Percentiles rank a stretch among this genome's conserved stretches.
phyloP scores from a whole-genome alignment of 2,888 invertebrate genomes.

The Polyommatus icarus region DNA sequence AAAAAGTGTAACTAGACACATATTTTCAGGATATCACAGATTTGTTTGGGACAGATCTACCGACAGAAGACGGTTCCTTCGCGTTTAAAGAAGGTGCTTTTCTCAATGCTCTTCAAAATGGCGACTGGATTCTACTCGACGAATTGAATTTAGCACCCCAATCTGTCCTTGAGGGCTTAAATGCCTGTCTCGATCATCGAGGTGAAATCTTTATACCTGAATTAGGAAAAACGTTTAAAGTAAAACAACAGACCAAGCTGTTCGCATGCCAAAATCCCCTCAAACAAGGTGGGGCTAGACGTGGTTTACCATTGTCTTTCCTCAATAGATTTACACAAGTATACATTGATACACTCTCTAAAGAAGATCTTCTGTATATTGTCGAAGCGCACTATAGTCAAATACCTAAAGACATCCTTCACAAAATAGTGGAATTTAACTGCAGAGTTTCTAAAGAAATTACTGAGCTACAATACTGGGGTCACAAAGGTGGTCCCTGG shows the following conservation, averaged over 20 bases:
- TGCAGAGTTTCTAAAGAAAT: constrained; percentile 83
- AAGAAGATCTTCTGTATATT: constrained; percentile 85
- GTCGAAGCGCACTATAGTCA: constrained; percentile 83
- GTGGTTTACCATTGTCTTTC: constrained; percentile 98
- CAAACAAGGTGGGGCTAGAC: constrained; percentile 96
- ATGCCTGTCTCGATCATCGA: constrained; percentile 98
- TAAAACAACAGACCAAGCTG: constrained; percentile 88
- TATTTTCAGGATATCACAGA: constrained; percentile 92
- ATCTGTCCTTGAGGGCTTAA: constrained; percentile 98
- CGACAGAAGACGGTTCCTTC: constrained; percentile 96
- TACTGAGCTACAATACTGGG: constrained; percentile 84
- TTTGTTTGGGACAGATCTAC: constrained; percentile 98
- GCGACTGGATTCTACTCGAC: constrained; percentile 98
- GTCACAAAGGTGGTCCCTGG: constrained; percentile 93
- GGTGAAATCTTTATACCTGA: constrained; percentile 98
- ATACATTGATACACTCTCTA: constrained; percentile 82
- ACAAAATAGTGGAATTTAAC: constrained; percentile 90
- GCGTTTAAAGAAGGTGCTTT: constrained; percentile 98
- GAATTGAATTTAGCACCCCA: constrained; percentile 99
- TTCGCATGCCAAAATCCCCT: constrained; percentile 99
- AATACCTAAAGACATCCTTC: constrained; percentile 81
- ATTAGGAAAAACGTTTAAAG: constrained; percentile 90
- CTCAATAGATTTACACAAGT: constrained; percentile 98
- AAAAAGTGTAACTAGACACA: neutral
- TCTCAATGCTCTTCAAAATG: constrained; percentile 93